A percentile compares a stretch with the other conserved stretches of the same genome.
phyloP scores from a whole-genome alignment of 2,888 invertebrate genomes.

The Ashinkailepas kermadecensis region DNA sequence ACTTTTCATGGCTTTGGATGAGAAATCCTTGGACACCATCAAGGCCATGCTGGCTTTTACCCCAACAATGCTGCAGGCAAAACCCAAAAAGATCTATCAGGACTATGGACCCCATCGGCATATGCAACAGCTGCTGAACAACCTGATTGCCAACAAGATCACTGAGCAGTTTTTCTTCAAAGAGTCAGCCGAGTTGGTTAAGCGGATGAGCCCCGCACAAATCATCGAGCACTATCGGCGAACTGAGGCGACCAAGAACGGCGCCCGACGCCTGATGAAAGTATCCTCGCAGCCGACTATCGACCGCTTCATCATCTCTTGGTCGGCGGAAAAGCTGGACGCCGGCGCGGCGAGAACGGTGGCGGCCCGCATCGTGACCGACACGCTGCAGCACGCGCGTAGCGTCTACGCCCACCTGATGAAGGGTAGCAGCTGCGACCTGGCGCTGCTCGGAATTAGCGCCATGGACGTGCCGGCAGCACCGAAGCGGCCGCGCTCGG shows the following conservation, averaged over 20 bases:
- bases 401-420: not conserved
- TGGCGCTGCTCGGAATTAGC: not conserved
- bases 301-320: not conserved
- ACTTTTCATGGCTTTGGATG: not conserved
- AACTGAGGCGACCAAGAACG: not conserved
- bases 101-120: not conserved
- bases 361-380: not conserved
- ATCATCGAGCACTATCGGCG: constrained; percentile 2
- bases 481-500: not conserved
- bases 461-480: not conserved
- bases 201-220: not conserved
- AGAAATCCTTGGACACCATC: not conserved
- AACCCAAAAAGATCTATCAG: not conserved
- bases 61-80: not conserved
- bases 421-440: not conserved
- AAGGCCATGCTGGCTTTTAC: not conserved
- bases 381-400: not conserved
- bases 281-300: not conserved
- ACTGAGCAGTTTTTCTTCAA: constrained; percentile 4
- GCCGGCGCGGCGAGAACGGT: not conserved
- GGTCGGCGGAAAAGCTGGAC: not conserved
- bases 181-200: not conserved
- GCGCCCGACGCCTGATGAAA: not conserved
- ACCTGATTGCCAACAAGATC: not conserved
- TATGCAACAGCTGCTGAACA: not conserved